Percentiles rank a stretch among this genome's conserved stretches.
These are phyloP conservation scores for Alexandromys oeconomus DNA, from an alignment of 2,797 vertebrate species.

Conservation along the genomic window DNA sequence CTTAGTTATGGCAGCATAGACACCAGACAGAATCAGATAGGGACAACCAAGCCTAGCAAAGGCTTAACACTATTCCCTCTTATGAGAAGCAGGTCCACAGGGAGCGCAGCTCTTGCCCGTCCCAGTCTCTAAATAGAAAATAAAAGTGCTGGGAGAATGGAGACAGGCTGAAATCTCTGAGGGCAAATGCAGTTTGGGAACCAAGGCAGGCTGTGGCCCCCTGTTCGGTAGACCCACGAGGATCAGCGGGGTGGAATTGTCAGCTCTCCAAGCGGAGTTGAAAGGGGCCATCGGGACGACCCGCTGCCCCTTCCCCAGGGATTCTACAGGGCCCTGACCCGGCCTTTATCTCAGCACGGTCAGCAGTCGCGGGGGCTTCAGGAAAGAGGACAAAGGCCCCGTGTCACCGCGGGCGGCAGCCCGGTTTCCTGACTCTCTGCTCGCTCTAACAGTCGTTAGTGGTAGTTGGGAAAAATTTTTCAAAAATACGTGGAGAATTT, in stretches of 20 bases:
- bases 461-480: conserved; percentile 18
- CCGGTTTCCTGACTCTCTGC: conserved; percentile 76
- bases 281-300: neutral
- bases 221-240: neutral
- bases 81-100: neutral
- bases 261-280: neutral
- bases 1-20: neutral
- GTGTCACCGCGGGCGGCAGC: conserved; percentile 72
- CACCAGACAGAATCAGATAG: neutral
- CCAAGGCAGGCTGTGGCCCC: neutral
- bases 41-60: neutral
- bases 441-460: conserved; percentile 12
- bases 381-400: conserved; percentile 82
- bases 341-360: conserved; percentile 73
- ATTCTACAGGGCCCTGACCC: conserved; percentile 73
- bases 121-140: neutral
- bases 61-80: neutral
- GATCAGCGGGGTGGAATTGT: neutral
- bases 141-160: neutral
- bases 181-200: neutral
- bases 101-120: neutral
- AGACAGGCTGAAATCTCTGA: neutral
- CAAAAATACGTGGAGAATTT: conserved; percentile 71
- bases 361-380: conserved; percentile 79
- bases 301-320: conserved; percentile 59